These are phyloP conservation scores for Phyllopteryx taeniolatus DNA, from an alignment of 2,113 vertebrate species.

Conservation along the genomic window DNA sequence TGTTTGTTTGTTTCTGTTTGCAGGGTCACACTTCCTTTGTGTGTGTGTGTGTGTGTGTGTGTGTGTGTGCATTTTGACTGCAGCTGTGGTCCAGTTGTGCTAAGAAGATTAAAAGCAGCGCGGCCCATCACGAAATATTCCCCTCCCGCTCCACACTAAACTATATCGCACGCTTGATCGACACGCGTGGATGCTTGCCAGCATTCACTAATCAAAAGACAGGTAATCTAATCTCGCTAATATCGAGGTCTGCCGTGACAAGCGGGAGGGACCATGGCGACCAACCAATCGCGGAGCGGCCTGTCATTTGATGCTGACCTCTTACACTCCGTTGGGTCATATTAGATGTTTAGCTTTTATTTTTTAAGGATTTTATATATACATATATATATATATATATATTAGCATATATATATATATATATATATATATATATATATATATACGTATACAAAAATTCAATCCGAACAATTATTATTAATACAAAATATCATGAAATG, in stretches of 20 bases:
- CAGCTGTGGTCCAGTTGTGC: constrained; percentile 27
- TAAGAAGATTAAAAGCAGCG: constrained; percentile 54
- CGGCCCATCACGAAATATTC: not conserved
- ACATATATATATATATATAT: too few relatives aligned
- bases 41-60: not conserved
- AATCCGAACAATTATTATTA: too few relatives aligned
- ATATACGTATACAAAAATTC: too few relatives aligned
- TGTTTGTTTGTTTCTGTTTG: not conserved
- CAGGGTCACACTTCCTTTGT: too few relatives aligned
- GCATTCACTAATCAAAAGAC: constrained; percentile 51
- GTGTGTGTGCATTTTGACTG: constrained; percentile 13
- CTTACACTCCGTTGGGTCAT: not conserved
- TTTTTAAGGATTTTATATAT: too few relatives aligned
- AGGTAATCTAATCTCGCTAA: constrained; percentile 44
- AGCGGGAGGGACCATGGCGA: not conserved
- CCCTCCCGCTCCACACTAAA: constrained; percentile 17
- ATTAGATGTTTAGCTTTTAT: not conserved
- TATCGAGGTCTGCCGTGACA: not conserved
- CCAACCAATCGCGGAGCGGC: constrained; percentile 23
- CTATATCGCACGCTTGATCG: constrained; percentile 38
- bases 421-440: too few relatives aligned
- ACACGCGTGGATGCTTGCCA: constrained; percentile 54
- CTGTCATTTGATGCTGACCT: constrained; percentile 14
- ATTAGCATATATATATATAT: too few relatives aligned
- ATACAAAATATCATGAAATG: too few relatives aligned